Base-by-base conservation (phyloP, 2,888 invertebrate genomes). In the Dryomyza anilis region DNA sequence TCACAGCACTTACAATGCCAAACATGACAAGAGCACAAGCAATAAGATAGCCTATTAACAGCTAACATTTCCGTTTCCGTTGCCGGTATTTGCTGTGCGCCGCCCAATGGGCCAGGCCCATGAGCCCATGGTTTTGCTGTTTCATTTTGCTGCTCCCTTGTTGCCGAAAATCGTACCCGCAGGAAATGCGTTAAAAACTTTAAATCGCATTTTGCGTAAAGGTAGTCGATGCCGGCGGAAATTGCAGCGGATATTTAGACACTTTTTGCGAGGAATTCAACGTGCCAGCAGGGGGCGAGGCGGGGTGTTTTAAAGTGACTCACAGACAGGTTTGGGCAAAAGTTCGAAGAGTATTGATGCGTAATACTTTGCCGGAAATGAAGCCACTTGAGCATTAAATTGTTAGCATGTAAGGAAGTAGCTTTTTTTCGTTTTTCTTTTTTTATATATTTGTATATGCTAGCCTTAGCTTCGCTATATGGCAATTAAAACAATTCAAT, bases 1-100 rank as follows among this genome's bases (percentile, higher is more conserved):
- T 36, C 36, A 21, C 33, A 19, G 36, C 55, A 33, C 16, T 21
- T 10, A n/a, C 53, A 16, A 21, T 16, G 16, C 16, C 14, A 29
- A 55, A 5, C 19, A 12, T 33, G 36, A 55, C 36, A 8, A 23
- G 14, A n/a, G 4, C 19, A 8, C 16, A 12, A 19, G 23, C 36
- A 55, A 36, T 55, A 55, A 55, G 55, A 55, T 36, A 48, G 58
- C 56, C 46, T 52, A 57, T 64, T 64, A 61, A 57, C 23, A 67
- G 64, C 45, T 62, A 58, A 48, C 53, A 59, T 62, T 58, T 67
- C 64, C 64, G 64, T 62, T 67, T 62, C 64, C 56, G 25, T 36
- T 33, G 52, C 61, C 59, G 45, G 29, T 27, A 36, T 63, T 43
- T 43, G n/a, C n/a, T 43, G 16, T 19, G 8, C 16, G 43, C 43